Conservation (phyloP, 2,797 vertebrate species). For the Coregonus ussuriensis region DNA sequence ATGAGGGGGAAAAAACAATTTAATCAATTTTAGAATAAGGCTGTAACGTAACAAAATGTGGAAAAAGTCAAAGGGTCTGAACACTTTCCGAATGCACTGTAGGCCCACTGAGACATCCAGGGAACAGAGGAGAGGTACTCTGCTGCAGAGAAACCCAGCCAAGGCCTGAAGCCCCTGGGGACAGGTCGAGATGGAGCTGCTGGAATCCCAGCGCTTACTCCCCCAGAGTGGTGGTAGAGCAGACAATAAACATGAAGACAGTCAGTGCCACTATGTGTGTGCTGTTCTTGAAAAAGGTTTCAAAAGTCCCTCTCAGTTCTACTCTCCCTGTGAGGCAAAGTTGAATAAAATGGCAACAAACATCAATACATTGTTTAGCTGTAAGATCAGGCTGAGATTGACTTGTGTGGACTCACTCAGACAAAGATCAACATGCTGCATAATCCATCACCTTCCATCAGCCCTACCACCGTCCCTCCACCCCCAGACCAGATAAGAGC, state of each 20-base stretch:
- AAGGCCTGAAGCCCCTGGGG: conserved; percentile 36
- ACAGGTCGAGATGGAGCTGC: conserved; percentile 34
- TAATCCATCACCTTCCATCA: conserved; percentile 30
- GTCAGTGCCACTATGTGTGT: too few relatives aligned
- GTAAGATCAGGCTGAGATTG: too few relatives aligned
- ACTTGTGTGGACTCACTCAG: too few relatives aligned
- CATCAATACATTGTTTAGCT: too few relatives aligned
- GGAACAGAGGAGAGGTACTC: conserved; percentile 24
- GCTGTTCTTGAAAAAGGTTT: too few relatives aligned
- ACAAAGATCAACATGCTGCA: conserved; percentile 27
- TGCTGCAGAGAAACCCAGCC: background rate
- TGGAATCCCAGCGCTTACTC: conserved; percentile 56
- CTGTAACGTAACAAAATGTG: too few relatives aligned
- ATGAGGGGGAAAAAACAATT: too few relatives aligned
- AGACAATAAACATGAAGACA: too few relatives aligned
- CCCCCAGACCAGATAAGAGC: conserved; percentile 49
- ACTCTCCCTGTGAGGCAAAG: too few relatives aligned
- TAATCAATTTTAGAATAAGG: too few relatives aligned
- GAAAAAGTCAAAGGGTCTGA: too few relatives aligned
- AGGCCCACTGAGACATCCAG: conserved; percentile 52
- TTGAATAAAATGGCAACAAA: too few relatives aligned
- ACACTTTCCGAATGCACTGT: conserved; percentile 23
- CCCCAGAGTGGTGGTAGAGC: conserved; percentile 1
- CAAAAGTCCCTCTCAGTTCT: conserved; percentile 24
- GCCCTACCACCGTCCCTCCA: conserved; percentile 20